A percentile compares a stretch with the other conserved stretches of the same genome.
phyloP scores from a whole-genome alignment of 2,797 vertebrate species.

The Botia almorhae region DNA sequence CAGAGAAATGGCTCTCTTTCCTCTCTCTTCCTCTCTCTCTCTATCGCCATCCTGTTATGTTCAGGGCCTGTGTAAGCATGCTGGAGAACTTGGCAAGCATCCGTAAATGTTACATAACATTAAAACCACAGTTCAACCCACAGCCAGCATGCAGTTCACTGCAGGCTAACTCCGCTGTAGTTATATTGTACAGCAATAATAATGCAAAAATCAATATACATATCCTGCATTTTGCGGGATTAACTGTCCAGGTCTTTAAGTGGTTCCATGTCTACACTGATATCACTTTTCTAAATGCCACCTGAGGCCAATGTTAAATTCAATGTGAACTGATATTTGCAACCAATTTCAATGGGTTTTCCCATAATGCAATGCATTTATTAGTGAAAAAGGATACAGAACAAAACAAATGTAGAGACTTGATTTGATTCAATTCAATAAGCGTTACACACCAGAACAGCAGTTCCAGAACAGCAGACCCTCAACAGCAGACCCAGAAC shows the following conservation, averaged over 20 bases:
- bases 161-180: slow-evolving; percentile 22
- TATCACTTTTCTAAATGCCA: not conserved
- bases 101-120: slow-evolving; percentile 61
- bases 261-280: not conserved
- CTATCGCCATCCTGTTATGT: slow-evolving; percentile 50
- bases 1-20: slow-evolving; percentile 55
- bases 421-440: not conserved
- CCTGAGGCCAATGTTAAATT: not conserved
- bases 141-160: not conserved
- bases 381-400: not conserved
- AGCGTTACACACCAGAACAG: slow-evolving; percentile 24
- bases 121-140: slow-evolving; percentile 46
- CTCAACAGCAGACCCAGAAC: not conserved
- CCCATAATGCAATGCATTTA: not conserved
- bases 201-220: not conserved
- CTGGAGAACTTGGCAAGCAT: slow-evolving; percentile 40
- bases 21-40: slow-evolving; percentile 43
- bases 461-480: too few species aligned
- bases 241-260: not conserved
- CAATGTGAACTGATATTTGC: not conserved
- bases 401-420: not conserved
- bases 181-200: slow-evolving; percentile 12
- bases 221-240: not conserved
- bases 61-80: slow-evolving; percentile 56
- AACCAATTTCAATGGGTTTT: not conserved